Conservation (phyloP, 2,888 invertebrate species). For the Lasioglossum malachurum region DNA sequence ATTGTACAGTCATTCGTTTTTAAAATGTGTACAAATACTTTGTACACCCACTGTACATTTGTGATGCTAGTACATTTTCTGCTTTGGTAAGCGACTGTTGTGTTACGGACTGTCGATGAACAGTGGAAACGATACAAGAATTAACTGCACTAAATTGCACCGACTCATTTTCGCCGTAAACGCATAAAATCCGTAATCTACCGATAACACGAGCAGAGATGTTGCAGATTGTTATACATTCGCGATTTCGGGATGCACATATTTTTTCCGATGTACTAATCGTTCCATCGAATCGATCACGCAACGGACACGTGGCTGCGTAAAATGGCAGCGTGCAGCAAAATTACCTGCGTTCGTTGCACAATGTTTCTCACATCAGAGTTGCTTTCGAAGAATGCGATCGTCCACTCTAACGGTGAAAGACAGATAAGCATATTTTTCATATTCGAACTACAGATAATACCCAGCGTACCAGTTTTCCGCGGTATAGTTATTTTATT, state of each 20-base stretch:
- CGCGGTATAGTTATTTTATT: background rate
- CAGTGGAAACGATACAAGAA: no score
- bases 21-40: no score
- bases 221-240: background rate
- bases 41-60: no score
- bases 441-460: background rate
- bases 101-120: no score
- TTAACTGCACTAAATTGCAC: no score
- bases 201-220: background rate
- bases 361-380: background rate
- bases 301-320: slow-evolving; percentile 1
- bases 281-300: slow-evolving; percentile 4
- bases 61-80: no score
- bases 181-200: background rate
- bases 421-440: slow-evolving; percentile 10
- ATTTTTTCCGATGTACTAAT: slow-evolving; percentile 18
- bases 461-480: background rate
- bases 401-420: slow-evolving; percentile 3
- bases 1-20: no score
- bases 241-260: background rate
- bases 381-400: background rate
- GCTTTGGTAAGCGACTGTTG: no score
- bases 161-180: background rate
- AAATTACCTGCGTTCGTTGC: slow-evolving; percentile 18
- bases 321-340: background rate